Percentiles rank a stretch among this genome's conserved stretches.
These are phyloP conservation scores for Scophthalmus maximus DNA, from an alignment of 2,113 vertebrate genomes.

Conservation along the genomic window DNA sequence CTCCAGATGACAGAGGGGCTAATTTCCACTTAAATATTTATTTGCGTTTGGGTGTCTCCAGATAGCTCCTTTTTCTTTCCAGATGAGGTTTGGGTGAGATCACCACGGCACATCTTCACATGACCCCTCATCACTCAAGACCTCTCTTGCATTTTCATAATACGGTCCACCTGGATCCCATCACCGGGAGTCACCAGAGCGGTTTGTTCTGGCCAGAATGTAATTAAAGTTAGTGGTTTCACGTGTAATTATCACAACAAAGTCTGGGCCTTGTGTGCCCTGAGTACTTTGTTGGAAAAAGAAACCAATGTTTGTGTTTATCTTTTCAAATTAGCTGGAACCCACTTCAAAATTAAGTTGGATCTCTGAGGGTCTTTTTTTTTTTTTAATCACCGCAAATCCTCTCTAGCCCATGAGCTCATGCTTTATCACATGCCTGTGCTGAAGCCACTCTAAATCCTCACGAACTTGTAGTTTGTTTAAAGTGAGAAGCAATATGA, in stretches of 20 bases:
- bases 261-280: slow-evolving; percentile 41
- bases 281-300: slow-evolving; percentile 55
- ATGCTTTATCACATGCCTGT: slow-evolving; percentile 45
- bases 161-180: slow-evolving; percentile 70
- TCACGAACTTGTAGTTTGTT: slow-evolving; percentile 67
- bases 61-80: slow-evolving; percentile 22
- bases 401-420: slow-evolving; percentile 37
- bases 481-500: slow-evolving; percentile 64
- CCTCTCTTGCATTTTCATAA: slow-evolving; percentile 58
- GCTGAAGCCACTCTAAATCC: slow-evolving; percentile 62
- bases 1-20: slow-evolving; percentile 48
- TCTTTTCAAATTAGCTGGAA: slow-evolving; percentile 65
- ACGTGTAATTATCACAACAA: slow-evolving; percentile 67
- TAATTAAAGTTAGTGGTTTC: slow-evolving; percentile 74
- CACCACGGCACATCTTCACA: slow-evolving; percentile 66
- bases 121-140: slow-evolving; percentile 63
- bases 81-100: slow-evolving; percentile 41
- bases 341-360: slow-evolving; percentile 56
- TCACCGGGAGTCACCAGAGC: slow-evolving; percentile 55
- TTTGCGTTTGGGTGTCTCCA: slow-evolving; percentile 55
- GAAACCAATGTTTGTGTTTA: slow-evolving; percentile 65
- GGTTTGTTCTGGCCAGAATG: slow-evolving; percentile 59
- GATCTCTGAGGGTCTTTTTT: slow-evolving; percentile 49
- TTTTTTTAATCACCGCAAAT: slow-evolving; percentile 56
- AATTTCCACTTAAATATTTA: slow-evolving; percentile 68